These are phyloP conservation scores for Agapornis canus DNA, from an alignment of 2,797 vertebrate species.

Conservation along the genomic window DNA sequence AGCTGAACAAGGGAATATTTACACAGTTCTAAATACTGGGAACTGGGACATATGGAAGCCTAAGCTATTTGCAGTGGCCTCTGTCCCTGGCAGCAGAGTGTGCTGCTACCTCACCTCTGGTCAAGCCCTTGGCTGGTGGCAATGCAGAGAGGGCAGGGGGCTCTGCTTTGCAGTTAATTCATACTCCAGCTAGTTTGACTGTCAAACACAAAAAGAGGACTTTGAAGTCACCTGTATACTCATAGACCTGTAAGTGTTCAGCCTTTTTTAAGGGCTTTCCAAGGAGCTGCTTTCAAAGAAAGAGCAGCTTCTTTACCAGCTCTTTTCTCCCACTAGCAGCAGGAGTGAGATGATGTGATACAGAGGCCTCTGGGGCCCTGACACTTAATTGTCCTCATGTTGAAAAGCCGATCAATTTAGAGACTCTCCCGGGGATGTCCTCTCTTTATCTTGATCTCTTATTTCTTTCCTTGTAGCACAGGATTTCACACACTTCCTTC, in stretches of 20 bases:
- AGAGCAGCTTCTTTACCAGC: not conserved
- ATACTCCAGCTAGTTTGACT: not conserved
- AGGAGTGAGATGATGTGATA: not conserved
- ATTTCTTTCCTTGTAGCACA: not conserved
- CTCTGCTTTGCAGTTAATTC: not conserved
- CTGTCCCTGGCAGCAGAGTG: not conserved
- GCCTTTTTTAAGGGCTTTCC: not conserved
- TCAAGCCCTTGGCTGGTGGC: fast-evolving
- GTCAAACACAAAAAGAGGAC: not conserved
- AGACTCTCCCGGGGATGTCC: not conserved
- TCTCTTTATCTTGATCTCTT: not conserved
- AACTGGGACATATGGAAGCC: not conserved
- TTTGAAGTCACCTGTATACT: not conserved
- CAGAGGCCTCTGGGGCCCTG: not conserved
- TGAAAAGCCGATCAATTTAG: not conserved
- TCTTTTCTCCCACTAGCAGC: not conserved
- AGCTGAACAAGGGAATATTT: not conserved
- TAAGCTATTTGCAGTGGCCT: not conserved
- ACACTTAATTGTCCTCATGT: not conserved
- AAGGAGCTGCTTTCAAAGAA: not conserved
- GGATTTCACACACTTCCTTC: not conserved
- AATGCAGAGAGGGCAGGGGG: fast-evolving
- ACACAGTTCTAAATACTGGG: not conserved
- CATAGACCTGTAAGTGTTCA: not conserved
- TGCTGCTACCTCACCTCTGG: not conserved